phyloP scores from a whole-genome alignment of 2,113 vertebrate species.

The Syngnathus typhle region DNA sequence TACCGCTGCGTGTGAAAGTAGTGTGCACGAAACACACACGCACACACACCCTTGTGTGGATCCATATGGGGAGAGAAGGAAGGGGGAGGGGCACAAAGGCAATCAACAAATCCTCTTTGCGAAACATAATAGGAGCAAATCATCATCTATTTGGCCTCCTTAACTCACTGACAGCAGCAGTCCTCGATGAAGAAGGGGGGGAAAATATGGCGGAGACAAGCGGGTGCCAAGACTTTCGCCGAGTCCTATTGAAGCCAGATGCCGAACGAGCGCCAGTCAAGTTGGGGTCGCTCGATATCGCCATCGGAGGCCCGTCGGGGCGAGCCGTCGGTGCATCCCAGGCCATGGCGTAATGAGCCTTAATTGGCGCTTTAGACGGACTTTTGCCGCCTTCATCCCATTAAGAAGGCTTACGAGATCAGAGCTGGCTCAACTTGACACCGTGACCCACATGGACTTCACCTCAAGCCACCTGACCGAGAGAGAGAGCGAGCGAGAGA shows the following conservation, averaged over 20 bases:
- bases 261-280: conserved; percentile 73
- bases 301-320: conserved; percentile 37
- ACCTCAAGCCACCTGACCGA: conserved; percentile 39
- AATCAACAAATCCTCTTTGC: conserved; percentile 62
- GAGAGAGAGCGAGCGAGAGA: not conserved
- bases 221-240: conserved; percentile 70
- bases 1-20: conserved; percentile 51
- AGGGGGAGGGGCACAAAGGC: conserved; percentile 51
- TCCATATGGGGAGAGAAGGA: conserved; percentile 16
- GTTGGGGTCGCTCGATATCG: conserved; percentile 70
- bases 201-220: conserved; percentile 72
- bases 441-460: conserved; percentile 53
- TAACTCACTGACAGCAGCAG: conserved; percentile 73
- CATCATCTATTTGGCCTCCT: conserved; percentile 75
- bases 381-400: conserved; percentile 55
- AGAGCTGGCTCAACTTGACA: conserved; percentile 50
- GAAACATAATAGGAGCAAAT: conserved; percentile 71
- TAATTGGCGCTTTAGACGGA: conserved; percentile 53
- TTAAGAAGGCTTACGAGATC: conserved; percentile 55
- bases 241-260: conserved; percentile 79
- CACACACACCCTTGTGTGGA: conserved; percentile 23
- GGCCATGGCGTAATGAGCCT: conserved; percentile 44
- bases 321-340: conserved; percentile 13
- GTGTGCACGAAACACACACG: conserved; percentile 26
- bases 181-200: conserved; percentile 59